Conservation (phyloP, 2,113 vertebrate genomes). For the Cyanoliseus patagonus region DNA sequence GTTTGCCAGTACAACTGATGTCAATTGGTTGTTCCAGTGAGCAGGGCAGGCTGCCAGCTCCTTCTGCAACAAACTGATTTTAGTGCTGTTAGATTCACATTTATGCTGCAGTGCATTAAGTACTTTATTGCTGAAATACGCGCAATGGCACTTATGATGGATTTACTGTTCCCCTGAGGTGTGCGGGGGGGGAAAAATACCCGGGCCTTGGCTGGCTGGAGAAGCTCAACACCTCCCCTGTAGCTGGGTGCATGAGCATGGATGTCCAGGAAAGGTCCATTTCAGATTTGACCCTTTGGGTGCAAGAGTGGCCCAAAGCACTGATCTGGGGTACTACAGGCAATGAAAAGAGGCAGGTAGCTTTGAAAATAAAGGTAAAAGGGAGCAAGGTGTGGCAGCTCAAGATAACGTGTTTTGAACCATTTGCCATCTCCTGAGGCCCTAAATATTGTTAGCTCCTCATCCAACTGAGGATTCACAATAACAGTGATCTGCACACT, state of each 20-base stretch:
- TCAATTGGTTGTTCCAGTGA: constrained; percentile 18
- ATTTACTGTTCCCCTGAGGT: constrained; percentile 15
- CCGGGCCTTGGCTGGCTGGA: background rate
- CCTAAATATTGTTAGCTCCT: background rate
- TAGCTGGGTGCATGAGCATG: background rate
- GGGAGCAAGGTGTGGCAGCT: background rate
- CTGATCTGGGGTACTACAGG: background rate
- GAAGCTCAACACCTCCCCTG: background rate
- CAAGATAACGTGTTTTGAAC: background rate
- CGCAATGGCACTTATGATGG: background rate
- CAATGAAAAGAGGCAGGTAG: background rate
- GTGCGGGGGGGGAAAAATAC: background rate
- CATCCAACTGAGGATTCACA: background rate
- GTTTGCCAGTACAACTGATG: background rate
- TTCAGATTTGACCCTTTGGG: background rate
- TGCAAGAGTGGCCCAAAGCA: background rate
- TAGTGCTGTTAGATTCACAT: background rate
- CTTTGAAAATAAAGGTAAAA: background rate
- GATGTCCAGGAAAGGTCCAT: background rate
- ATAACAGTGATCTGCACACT: background rate
- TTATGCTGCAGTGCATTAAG: constrained; percentile 16
- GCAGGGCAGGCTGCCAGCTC: constrained; percentile 34
- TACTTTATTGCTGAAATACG: constrained; percentile 19
- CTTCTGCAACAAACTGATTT: constrained; percentile 49
- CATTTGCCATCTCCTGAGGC: background rate